Evolutionary conservation across 2,888 invertebrate genomes (phyloP).

Genomic region (Drosophila niveifrons): DNA sequence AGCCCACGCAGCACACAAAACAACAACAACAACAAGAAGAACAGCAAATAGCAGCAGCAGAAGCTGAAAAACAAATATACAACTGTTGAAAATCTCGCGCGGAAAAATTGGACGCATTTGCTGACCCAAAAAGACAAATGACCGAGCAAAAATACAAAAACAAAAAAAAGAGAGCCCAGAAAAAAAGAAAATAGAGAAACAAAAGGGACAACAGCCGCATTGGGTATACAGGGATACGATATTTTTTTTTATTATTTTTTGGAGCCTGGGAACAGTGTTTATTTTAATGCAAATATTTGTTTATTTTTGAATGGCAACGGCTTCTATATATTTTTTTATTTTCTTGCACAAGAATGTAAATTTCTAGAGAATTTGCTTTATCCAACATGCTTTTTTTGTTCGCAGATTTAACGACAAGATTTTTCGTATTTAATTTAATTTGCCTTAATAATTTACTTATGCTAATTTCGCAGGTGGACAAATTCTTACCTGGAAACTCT

Average conservation of each 20-base stretch:
- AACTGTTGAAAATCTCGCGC: constrained; percentile 65
- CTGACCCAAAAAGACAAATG: constrained; percentile 69
- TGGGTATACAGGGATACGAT: constrained; percentile 46
- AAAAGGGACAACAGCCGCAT: constrained; percentile 60
- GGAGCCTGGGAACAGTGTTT: constrained; percentile 56
- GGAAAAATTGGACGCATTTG: constrained; percentile 67
- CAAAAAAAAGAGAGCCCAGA: constrained; percentile 5
- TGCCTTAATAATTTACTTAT: constrained; percentile 35
- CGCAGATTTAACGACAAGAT: constrained; percentile 8
- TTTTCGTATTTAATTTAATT: constrained; percentile 41
- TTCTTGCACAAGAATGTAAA: constrained; percentile 43
- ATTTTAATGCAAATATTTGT: constrained; percentile 78
- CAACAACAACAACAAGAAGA: constrained; percentile 11
- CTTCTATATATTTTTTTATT: constrained; percentile 15
- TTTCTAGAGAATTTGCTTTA: constrained; percentile 33
- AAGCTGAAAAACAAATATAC: constrained; percentile 44
- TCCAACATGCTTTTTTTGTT: constrained; percentile 9
- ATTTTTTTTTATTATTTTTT: constrained; percentile 17
- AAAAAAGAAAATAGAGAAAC: constrained; percentile 36
- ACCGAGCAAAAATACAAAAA: constrained; percentile 43
- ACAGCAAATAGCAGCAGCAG: constrained; percentile 2
- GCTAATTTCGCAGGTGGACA: constrained; percentile 41
- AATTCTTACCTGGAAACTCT: constrained; percentile 43
- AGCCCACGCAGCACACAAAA: constrained; percentile 43
- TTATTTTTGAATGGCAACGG: constrained; percentile 67